These are phyloP conservation scores for Semaprochilodus insignis DNA, from an alignment of 2,797 vertebrate genomes.

Conservation along the genomic window DNA sequence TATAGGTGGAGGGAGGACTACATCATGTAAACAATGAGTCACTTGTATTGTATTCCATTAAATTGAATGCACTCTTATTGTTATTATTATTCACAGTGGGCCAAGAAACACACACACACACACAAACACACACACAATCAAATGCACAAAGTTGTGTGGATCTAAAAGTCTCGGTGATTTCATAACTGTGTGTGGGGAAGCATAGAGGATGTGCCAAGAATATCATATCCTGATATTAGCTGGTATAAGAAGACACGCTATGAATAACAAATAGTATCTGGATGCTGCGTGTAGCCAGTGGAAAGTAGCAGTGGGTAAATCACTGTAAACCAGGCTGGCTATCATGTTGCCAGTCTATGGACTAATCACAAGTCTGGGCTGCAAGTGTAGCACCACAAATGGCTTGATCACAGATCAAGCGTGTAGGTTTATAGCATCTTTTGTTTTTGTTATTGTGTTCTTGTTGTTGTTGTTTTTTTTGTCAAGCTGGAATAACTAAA, in stretches of 20 bases:
- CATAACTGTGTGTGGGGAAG: background rate
- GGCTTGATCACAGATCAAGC: too few relatives aligned
- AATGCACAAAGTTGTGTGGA: background rate
- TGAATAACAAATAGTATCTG: background rate
- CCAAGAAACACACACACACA: background rate
- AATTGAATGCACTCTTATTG: background rate
- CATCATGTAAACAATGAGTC: conserved; percentile 13
- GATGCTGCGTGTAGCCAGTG: background rate
- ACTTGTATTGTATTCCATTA: conserved; percentile 10
- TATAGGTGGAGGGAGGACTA: background rate
- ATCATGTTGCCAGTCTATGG: too few relatives aligned
- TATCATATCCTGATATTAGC: background rate
- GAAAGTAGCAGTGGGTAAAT: background rate
- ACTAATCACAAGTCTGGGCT: too few relatives aligned
- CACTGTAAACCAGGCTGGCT: background rate
- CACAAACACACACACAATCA: background rate
- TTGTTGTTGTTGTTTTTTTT: too few relatives aligned
- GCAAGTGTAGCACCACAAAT: too few relatives aligned
- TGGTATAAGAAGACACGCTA: background rate
- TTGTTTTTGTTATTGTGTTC: too few relatives aligned
- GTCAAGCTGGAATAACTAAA: too few relatives aligned
- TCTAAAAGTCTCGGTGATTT: background rate
- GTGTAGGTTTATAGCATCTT: too few relatives aligned
- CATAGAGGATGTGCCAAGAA: conserved; percentile 8
- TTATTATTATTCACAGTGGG: background rate